Evolutionary conservation across 2,888 invertebrate genomes (phyloP).

Genomic region (Mythimna pallens): DNA sequence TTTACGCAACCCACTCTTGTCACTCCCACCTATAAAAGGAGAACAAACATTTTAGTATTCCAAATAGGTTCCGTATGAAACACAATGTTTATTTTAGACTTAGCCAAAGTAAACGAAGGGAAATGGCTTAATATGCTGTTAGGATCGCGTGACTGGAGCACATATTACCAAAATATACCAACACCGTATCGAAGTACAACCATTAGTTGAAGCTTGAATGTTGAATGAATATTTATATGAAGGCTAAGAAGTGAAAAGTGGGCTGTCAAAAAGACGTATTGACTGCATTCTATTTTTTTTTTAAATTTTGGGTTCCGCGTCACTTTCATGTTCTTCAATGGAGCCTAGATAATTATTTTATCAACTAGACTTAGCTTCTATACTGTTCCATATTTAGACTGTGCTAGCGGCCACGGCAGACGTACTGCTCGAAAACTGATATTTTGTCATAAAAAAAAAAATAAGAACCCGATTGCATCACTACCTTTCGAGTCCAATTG

Average conservation of each 20-base stretch:
- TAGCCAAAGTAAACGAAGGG: conserved; percentile 46
- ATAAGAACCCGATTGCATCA: too few species aligned
- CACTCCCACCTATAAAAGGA: conserved; percentile 10
- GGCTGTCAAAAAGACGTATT: conserved; percentile 30
- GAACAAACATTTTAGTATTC: conserved; percentile 52
- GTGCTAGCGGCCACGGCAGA: too few species aligned
- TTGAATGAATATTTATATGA: conserved; percentile 51
- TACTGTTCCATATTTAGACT: too few species aligned
- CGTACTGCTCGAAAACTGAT: too few species aligned
- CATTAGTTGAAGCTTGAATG: conserved; percentile 49
- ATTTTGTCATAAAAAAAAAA: too few species aligned
- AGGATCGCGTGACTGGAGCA: conserved; percentile 53
- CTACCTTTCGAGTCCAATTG: too few species aligned
- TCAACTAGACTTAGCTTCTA: too few species aligned
- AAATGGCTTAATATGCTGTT: conserved; percentile 58
- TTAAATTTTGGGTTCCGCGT: too few species aligned
- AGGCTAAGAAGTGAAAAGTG: conserved; percentile 13
- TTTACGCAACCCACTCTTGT: conserved; percentile 19
- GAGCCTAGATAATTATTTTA: too few species aligned
- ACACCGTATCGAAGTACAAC: conserved; percentile 44
- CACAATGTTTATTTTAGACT: conserved; percentile 42
- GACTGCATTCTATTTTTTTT: too few species aligned
- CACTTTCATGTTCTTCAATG: too few species aligned
- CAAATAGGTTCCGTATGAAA: conserved; percentile 27
- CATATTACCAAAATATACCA: conserved; percentile 55